Percentiles rank a stretch among this genome's conserved stretches.
Evolutionary conservation across 2,888 invertebrate species (phyloP).

Genomic region (Villa cingulata): DNA sequence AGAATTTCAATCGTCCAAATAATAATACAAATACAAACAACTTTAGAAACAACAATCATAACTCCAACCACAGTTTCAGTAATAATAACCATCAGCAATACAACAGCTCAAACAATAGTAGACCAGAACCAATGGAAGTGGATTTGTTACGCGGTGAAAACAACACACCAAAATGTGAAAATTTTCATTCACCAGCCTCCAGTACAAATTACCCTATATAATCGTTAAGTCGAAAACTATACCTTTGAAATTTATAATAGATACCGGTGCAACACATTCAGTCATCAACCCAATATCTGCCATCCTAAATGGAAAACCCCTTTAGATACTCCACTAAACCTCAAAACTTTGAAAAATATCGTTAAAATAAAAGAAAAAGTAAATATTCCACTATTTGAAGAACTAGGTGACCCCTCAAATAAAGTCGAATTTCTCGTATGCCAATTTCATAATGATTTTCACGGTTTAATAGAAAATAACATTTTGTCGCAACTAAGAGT

Average conservation of each 20-base stretch:
- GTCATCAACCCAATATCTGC: background rate
- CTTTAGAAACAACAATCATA: no score
- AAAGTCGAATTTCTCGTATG: background rate
- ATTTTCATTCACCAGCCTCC: background rate
- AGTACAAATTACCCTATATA: background rate
- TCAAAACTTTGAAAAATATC: background rate
- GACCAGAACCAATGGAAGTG: no score
- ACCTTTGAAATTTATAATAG: background rate
- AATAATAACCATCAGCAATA: no score
- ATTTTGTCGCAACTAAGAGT: no score
- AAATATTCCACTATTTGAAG: background rate
- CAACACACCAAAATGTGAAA: background rate
- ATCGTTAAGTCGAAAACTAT: background rate
- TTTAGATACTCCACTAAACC: background rate
- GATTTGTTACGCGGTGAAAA: no score
- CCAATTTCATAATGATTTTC: background rate
- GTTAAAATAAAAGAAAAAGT: background rate
- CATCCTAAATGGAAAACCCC: background rate
- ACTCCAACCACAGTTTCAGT: no score
- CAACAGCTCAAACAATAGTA: no score
- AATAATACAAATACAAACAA: no score
- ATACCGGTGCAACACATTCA: background rate
- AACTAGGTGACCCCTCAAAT: background rate
- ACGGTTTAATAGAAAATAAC: no score
- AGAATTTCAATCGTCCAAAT: no score